Conservation (phyloP, 2,888 invertebrate genomes). For the Agrilus cyanescens region DNA sequence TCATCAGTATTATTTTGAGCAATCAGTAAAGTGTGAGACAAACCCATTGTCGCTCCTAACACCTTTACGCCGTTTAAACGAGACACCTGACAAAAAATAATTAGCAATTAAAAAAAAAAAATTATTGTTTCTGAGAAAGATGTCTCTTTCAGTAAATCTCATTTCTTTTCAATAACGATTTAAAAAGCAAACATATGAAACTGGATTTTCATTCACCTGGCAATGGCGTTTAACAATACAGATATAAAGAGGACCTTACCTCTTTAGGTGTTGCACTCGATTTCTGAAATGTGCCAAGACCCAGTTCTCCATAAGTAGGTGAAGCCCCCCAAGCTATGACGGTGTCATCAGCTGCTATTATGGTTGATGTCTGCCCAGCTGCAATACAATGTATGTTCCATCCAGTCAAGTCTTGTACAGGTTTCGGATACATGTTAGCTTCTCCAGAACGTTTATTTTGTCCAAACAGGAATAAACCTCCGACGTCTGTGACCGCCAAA, state of each 20-base stretch:
- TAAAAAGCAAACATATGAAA: not conserved
- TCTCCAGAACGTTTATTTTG: constrained; percentile 88
- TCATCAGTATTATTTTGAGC: constrained; percentile 52
- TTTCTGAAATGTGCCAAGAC: constrained; percentile 79
- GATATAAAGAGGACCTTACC: constrained; percentile 36
- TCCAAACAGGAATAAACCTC: constrained; percentile 72
- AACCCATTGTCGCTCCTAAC: constrained; percentile 70
- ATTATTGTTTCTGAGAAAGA: not conserved
- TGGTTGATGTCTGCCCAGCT: constrained; percentile 70
- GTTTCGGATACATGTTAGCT: constrained; percentile 94
- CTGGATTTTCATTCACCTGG: not conserved
- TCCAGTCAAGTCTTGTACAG: constrained; percentile 84
- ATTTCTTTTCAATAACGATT: not conserved
- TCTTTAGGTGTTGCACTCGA: constrained; percentile 82
- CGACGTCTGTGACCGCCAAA: constrained; percentile 69
- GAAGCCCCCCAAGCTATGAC: constrained; percentile 90
- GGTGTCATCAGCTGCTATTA: constrained; percentile 82
- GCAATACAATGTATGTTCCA: constrained; percentile 83
- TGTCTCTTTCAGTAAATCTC: not conserved
- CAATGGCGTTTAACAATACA: not conserved
- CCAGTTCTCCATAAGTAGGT: constrained; percentile 88
- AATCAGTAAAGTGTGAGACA: constrained; percentile 69
- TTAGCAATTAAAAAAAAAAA: constrained; percentile 1
- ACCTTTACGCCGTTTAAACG: constrained; percentile 65
- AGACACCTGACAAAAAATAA: constrained; percentile 31